Percentiles rank a stretch among this genome's conserved stretches.
Conservation (phyloP, 35 echinoderm and acorn worm genomes). For the Holothuria glaberrima region DNA sequence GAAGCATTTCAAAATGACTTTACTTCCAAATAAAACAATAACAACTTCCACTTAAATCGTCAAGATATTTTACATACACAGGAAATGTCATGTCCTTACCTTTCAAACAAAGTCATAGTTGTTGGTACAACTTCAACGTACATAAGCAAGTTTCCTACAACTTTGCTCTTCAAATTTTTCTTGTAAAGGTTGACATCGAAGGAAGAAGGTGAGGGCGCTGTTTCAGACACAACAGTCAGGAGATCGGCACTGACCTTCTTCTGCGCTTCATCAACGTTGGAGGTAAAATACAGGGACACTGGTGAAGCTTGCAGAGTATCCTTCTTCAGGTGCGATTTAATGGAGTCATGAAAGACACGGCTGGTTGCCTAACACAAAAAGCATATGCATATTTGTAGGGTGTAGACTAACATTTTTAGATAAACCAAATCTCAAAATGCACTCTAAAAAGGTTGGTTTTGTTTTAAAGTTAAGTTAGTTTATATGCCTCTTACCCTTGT, state of each 20-base stretch:
- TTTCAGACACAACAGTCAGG: slow-evolving; percentile 72
- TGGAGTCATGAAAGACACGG: slow-evolving; percentile 60
- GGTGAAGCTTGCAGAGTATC: slow-evolving; percentile 43
- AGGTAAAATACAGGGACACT: slow-evolving; percentile 69
- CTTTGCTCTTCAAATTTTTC: slow-evolving; percentile 67
- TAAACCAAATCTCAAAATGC: no score
- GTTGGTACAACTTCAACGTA: slow-evolving; percentile 93
- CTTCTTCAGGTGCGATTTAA: slow-evolving; percentile 68
- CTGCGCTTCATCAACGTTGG: slow-evolving; percentile 34
- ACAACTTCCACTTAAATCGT: no score
- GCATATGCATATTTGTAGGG: no score
- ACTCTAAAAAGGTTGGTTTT: no score
- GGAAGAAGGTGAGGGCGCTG: neutral
- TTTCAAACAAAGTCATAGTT: slow-evolving; percentile 90
- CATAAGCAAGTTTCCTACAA: slow-evolving; percentile 86
- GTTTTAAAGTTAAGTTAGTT: no score
- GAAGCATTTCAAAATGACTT: no score
- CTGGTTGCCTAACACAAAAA: slow-evolving; percentile 18
- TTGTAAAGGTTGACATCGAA: slow-evolving; percentile 75
- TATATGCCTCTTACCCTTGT: no score
- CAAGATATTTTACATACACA: no score
- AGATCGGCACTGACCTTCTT: slow-evolving; percentile 71
- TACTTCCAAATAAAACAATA: no score
- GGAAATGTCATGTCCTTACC: slow-evolving; percentile 51
- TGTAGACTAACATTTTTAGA: no score